Conservation (phyloP, 2,888 invertebrate species). For the Limnephilus marmoratus region DNA sequence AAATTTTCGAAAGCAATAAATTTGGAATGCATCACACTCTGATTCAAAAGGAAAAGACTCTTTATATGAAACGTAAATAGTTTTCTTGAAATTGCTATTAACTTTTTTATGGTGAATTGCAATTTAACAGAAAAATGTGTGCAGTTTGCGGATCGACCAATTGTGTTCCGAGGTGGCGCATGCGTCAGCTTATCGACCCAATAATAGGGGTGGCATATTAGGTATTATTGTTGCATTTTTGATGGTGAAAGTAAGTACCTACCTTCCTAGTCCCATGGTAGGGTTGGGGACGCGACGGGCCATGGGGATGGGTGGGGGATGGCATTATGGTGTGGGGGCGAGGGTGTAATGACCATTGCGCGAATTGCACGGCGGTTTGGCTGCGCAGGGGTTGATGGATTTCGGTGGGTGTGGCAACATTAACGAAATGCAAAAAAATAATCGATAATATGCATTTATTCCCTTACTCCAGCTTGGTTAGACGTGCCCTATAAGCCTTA, state of each 20-base stretch:
- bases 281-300: background rate
- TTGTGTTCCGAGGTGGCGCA: conserved; percentile 49
- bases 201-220: conserved; percentile 25
- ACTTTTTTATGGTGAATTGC: background rate
- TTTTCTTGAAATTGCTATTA: background rate
- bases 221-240: conserved; percentile 39
- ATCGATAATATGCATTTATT: background rate
- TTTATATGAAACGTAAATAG: background rate
- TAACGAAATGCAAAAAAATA: background rate
- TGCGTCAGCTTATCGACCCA: conserved; percentile 54
- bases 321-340: background rate
- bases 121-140: background rate
- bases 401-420: conserved; percentile 50
- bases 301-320: conserved; percentile 16
- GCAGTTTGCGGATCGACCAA: conserved; percentile 24
- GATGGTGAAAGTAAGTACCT: conserved; percentile 25
- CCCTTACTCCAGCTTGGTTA: background rate
- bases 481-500: too few species aligned
- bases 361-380: conserved; percentile 35
- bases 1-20: background rate
- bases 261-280: background rate
- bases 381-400: conserved; percentile 42
- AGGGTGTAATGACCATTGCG: conserved; percentile 54
- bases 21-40: background rate
- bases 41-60: background rate